Percentiles rank a stretch among this genome's conserved stretches.
Conservation (phyloP, 2,113 vertebrate species). For the Eulemur macaco region DNA sequence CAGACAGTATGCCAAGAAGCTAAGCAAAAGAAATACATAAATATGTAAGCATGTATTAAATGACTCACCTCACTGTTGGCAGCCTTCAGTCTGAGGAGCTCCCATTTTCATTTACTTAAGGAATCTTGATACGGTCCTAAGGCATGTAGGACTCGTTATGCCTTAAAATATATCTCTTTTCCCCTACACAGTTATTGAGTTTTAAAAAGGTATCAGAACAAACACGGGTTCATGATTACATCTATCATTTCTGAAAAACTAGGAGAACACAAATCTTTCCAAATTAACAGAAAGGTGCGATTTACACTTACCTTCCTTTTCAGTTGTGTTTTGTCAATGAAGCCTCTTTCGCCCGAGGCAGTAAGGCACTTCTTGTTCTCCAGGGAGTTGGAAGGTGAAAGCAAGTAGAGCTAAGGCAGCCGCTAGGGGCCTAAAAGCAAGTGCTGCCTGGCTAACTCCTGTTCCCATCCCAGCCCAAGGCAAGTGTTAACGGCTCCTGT, state of each 20-base stretch:
- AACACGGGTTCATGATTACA: not conserved
- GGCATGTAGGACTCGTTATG: not conserved
- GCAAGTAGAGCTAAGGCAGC: not conserved
- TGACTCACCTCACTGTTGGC: not conserved
- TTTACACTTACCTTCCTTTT: not conserved
- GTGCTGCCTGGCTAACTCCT: not conserved
- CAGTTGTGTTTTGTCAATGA: not conserved
- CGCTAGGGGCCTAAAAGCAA: accelerated
- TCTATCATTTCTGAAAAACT: not conserved
- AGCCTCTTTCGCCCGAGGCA: not conserved
- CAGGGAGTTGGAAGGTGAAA: not conserved
- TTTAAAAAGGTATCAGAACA: not conserved
- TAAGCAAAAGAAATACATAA: not conserved
- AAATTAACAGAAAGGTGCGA: not conserved
- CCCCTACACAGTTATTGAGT: not conserved
- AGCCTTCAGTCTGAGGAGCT: not conserved
- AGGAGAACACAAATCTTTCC: not conserved
- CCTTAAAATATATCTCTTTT: not conserved
- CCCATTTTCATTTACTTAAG: not conserved
- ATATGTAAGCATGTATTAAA: not conserved
- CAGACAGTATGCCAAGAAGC: not conserved
- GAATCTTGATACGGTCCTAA: not conserved
- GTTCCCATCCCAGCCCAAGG: not conserved
- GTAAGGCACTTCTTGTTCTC: not conserved
- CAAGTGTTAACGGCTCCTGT: not conserved